Conservation (phyloP, 2,113 vertebrate species). For the Phylloscopus whistleri region DNA sequence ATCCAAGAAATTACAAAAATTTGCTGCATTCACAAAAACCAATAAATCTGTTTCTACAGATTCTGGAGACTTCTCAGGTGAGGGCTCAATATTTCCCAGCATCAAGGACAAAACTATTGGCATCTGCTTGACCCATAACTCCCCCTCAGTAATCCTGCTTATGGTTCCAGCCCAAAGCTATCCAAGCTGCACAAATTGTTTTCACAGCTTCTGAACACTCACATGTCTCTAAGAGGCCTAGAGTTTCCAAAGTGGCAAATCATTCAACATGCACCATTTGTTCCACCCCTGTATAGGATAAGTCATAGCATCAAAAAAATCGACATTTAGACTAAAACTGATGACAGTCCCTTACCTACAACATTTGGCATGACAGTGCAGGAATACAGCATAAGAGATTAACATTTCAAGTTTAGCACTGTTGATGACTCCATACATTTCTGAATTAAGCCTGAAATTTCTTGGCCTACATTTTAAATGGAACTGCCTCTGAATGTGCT, state of each 20-base stretch:
- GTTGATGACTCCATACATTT: slow-evolving; percentile 34
- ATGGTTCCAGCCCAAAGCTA: neutral
- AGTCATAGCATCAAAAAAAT: slow-evolving; percentile 20
- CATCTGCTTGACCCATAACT: neutral
- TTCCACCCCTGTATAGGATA: neutral
- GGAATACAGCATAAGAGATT: slow-evolving; percentile 15
- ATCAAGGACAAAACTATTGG: neutral
- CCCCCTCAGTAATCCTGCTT: neutral
- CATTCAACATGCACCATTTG: neutral
- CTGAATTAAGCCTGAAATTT: slow-evolving; percentile 44
- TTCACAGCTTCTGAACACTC: neutral
- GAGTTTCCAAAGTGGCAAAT: neutral
- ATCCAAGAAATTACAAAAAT: neutral
- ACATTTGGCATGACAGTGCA: neutral
- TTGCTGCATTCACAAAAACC: neutral
- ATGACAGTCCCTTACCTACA: slow-evolving; percentile 22
- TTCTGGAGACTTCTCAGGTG: neutral
- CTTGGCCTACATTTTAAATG: slow-evolving; percentile 47
- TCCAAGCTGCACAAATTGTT: neutral
- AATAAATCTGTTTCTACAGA: neutral
- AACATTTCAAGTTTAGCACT: neutral
- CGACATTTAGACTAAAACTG: slow-evolving; percentile 12
- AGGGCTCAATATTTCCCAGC: neutral
- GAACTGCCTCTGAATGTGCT: slow-evolving; percentile 3
- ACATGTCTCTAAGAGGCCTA: neutral